Evolutionary conservation across 2,797 vertebrate genomes (phyloP).

Genomic region (Falco cherrug): DNA sequence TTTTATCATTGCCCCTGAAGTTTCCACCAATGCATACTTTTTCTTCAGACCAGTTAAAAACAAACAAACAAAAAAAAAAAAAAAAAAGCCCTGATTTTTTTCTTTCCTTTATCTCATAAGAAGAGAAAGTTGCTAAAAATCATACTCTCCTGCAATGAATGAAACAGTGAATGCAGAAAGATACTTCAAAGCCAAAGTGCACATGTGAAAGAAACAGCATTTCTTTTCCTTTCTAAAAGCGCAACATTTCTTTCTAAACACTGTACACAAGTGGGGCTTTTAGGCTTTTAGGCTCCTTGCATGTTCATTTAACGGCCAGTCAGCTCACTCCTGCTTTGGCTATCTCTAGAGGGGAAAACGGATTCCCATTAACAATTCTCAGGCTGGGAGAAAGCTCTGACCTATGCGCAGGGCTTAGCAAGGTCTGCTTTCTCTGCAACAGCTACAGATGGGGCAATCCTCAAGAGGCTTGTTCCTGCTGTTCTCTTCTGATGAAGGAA

Average conservation of each 20-base stretch:
- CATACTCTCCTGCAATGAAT: background rate
- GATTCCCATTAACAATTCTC: background rate
- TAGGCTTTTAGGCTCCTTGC: background rate
- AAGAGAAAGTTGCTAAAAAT: background rate
- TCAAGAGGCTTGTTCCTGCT: background rate
- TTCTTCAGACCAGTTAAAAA: background rate
- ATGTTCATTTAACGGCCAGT: background rate
- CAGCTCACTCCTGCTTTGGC: background rate
- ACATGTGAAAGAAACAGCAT: background rate
- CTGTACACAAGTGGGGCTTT: background rate
- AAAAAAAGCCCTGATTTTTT: background rate
- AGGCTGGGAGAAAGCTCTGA: background rate
- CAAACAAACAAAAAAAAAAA: background rate
- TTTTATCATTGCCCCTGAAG: background rate
- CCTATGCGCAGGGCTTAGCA: background rate
- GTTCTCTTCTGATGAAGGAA: background rate
- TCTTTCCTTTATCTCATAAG: background rate
- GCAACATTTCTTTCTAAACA: background rate
- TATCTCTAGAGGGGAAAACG: background rate
- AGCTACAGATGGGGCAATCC: background rate
- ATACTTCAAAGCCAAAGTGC: background rate
- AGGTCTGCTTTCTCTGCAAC: background rate
- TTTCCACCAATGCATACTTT: background rate
- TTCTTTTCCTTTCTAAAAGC: background rate
- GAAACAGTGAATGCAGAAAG: background rate